A percentile compares a stretch with the other conserved stretches of the same genome.
Evolutionary conservation across 2,113 vertebrate species (phyloP).

Genomic region (Elephas maximus): DNA sequence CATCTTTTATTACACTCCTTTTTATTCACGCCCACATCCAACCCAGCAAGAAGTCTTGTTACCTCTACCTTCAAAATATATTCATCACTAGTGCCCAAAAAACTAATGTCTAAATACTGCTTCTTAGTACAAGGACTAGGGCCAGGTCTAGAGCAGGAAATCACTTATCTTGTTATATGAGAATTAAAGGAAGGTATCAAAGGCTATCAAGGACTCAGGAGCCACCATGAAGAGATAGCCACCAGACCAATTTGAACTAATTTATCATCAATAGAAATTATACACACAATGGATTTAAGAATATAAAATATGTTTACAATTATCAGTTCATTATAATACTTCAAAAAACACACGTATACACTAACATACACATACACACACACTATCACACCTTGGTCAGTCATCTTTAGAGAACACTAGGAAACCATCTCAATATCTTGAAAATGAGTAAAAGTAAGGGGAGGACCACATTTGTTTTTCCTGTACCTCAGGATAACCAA

Average conservation of each 20-base stretch:
- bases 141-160: not conserved
- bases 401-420: not conserved
- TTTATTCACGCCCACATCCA: not conserved
- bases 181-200: not conserved
- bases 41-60: not conserved
- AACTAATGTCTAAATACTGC: not conserved
- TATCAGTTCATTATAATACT: not conserved
- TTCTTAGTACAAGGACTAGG: not conserved
- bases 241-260: not conserved
- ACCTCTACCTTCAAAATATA: not conserved
- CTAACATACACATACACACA: too few species aligned
- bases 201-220: not conserved
- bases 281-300: not conserved
- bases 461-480: not conserved
- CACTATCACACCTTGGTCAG: not conserved
- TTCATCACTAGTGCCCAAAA: not conserved
- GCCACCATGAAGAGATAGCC: not conserved
- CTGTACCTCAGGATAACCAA: not conserved
- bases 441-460: not conserved
- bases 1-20: not conserved
- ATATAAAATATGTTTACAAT: not conserved
- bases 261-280: not conserved
- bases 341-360: too few species aligned
- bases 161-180: not conserved
- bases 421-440: not conserved